Conservation (phyloP, 2,888 invertebrate species). For the Mesopsocus fuscifrons region DNA sequence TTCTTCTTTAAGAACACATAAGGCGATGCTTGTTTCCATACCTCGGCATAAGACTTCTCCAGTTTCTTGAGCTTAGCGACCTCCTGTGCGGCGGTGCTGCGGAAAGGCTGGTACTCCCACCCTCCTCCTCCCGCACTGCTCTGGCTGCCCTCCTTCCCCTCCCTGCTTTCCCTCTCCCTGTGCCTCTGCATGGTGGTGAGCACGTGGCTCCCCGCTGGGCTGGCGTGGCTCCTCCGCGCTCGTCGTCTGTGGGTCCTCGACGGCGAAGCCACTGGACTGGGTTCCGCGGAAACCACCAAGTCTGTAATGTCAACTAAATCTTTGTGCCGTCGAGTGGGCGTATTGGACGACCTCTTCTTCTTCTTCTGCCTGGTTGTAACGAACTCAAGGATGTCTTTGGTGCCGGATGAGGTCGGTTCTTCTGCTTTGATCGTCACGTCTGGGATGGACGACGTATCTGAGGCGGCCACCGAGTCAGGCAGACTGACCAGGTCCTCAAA, state of each 20-base stretch:
- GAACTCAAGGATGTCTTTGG: not conserved
- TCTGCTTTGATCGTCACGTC: not conserved
- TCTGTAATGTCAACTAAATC: no score
- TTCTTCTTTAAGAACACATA: no score
- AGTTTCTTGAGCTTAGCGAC: constrained; percentile 61
- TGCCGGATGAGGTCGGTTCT: not conserved
- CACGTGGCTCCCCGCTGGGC: not conserved
- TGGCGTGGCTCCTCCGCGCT: not conserved
- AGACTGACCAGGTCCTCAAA: constrained; percentile 5
- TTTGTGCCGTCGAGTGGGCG: not conserved
- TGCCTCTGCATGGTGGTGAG: not conserved
- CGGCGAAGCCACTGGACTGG: not conserved
- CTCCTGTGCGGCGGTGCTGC: constrained; percentile 60
- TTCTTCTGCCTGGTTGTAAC: not conserved
- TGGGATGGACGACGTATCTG: constrained; percentile 4
- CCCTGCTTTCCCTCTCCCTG: not conserved
- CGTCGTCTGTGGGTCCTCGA: not conserved
- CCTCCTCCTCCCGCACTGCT: not conserved
- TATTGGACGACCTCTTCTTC: not conserved
- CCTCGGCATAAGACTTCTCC: constrained; percentile 73
- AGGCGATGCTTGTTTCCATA: constrained; percentile 27
- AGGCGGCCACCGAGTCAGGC: not conserved
- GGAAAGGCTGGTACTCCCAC: constrained; percentile 30
- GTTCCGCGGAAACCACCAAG: not conserved
- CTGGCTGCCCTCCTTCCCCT: constrained; percentile 22